A percentile compares a stretch with the other conserved stretches of the same genome.
Conservation (phyloP, 2,113 vertebrate species). For the Campylorhamphus procurvoides region DNA sequence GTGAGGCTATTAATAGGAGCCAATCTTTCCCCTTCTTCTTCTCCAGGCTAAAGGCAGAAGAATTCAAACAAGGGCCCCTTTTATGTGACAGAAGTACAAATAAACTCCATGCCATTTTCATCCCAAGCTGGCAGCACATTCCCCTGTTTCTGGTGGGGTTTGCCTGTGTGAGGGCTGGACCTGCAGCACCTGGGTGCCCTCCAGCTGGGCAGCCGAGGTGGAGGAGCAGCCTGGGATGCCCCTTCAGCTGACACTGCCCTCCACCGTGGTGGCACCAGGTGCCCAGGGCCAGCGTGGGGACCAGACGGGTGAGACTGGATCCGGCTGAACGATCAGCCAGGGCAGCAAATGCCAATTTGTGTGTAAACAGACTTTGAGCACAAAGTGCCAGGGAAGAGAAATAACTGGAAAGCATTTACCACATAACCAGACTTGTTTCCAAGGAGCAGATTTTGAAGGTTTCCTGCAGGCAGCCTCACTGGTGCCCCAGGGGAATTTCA, state of each 20-base stretch:
- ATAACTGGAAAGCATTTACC: conserved; percentile 2
- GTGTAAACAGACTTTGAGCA: neutral
- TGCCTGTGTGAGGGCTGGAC: accelerated
- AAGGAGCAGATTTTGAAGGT: neutral
- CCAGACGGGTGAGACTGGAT: neutral
- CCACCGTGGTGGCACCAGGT: neutral
- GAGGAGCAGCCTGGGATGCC: neutral
- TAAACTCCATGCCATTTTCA: neutral
- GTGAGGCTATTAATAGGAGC: conserved; percentile 61
- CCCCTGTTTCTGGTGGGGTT: neutral
- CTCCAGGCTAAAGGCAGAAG: conserved; percentile 45
- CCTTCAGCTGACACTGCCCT: neutral
- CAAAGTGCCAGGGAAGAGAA: neutral
- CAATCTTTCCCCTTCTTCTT: conserved; percentile 48
- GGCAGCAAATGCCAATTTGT: neutral
- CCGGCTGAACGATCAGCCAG: neutral
- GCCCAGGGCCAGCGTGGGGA: neutral
- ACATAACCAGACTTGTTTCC: neutral
- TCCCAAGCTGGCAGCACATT: neutral
- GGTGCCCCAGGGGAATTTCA: accelerated
- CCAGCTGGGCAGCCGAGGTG: neutral
- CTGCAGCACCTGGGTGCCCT: neutral
- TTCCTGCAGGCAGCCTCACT: neutral
- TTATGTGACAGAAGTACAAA: conserved; percentile 43
- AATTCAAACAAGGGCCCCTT: conserved; percentile 51